Evolutionary conservation across 2,888 invertebrate genomes (phyloP).

Genomic region (Drosophila borborema): DNA sequence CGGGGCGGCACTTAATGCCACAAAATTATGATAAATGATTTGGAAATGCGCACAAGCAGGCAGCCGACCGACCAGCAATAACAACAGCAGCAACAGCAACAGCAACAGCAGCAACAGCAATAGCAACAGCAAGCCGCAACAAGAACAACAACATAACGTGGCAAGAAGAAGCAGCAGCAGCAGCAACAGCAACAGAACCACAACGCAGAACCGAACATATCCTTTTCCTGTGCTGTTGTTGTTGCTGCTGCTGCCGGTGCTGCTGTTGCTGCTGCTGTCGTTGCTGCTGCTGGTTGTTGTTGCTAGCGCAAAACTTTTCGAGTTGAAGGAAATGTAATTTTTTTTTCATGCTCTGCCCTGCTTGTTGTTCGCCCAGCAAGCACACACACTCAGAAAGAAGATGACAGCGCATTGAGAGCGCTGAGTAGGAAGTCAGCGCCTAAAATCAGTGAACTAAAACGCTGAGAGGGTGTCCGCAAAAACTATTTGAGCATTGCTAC

Average conservation of each 20-base stretch:
- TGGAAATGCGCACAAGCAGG: constrained; percentile 79
- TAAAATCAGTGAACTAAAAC: constrained; percentile 81
- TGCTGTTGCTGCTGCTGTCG: constrained; percentile 25
- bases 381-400: constrained; percentile 23
- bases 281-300: constrained; percentile 15
- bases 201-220: constrained; percentile 80
- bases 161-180: constrained; percentile 30
- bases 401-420: constrained; percentile 45
- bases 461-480: constrained; percentile 46
- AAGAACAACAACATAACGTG: constrained; percentile 25
- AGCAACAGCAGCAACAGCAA: constrained; percentile 17
- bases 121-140: constrained; percentile 35
- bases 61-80: constrained; percentile 55
- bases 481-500: constrained; percentile 62
- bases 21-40: constrained; percentile 80
- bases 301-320: constrained; percentile 69
- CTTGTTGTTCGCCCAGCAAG: constrained; percentile 4
- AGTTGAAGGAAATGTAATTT: constrained; percentile 79
- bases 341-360: constrained; percentile 8
- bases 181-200: constrained; percentile 51
- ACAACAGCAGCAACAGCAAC: constrained; percentile 24
- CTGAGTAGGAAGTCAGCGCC: constrained; percentile 67
- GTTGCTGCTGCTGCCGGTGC: constrained; percentile 11
- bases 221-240: constrained; percentile 69
- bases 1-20: constrained; percentile 67